Evolutionary conservation across 30 jellyfish, hydroid and myxozoan genomes (phyloP), one percentile per base, ranked within the genome.

Genomic region (Nemopilema nomurai): DNA sequence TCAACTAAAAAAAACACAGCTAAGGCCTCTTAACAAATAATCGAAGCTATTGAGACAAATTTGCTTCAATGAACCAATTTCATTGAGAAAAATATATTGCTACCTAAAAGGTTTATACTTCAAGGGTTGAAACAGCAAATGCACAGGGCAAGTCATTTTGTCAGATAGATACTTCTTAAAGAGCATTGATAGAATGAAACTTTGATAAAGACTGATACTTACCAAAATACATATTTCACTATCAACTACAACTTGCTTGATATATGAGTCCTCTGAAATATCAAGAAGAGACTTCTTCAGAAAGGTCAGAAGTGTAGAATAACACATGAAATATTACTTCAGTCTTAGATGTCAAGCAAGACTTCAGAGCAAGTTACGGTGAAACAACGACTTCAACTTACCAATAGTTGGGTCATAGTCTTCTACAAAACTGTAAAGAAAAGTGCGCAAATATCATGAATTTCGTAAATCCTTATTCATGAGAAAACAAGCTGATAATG

Each of bases 401-500:
- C 97, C 99, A 78, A 94, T 94, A 8, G 99, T 94, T n/a, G 99
- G 99, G 64, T 94, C 99, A 85, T 94, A 94, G 84, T 94, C 99
- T 81, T 94, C 99, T n/a, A 90, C 99, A 90, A 94, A 94, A 66
- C 99, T 94, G 68, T 26, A 83, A 87, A 83, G 67, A 73, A 81
- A 64, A 83, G 4, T 4, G 82, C 76, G 62, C 62, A 80, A 62
- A 82, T 9, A 0, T 50, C 22, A 18, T 52, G 16, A 0, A 0
- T 3, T 77, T 24, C 1, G 69, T 20, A 1, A 16, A 1, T 1
- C 1, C 8, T 31, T 49, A 62, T 13, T 8, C 50, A 1, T 18
- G 4, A 16, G 25, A 6, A 41, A n/a, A 51, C 20, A 19, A 51
- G 67, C 16, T 9, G 16, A 19, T 16, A 51, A 51, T 9, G 19